A percentile compares a stretch with the other conserved stretches of the same genome.
These are phyloP conservation scores for Drosophila melanogaster DNA, from an alignment of 1,140 invertebrate genomes.

Conservation along the genomic window DNA sequence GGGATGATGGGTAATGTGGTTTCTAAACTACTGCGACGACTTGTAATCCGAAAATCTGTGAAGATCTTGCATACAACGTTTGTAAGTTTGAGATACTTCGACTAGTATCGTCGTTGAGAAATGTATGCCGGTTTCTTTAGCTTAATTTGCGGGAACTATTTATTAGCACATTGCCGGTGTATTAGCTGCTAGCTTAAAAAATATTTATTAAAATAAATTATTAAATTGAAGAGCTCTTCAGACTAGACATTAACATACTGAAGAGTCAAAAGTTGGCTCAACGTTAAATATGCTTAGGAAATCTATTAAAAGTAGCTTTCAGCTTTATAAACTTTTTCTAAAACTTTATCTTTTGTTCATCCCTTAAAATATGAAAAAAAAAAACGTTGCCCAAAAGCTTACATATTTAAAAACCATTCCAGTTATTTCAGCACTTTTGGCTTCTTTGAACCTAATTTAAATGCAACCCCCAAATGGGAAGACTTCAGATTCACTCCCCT, in stretches of 20 bases:
- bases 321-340: slow-evolving; percentile 15
- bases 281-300: slow-evolving; percentile 1
- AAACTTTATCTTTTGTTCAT: slow-evolving; percentile 8
- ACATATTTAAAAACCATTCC: slow-evolving; percentile 15
- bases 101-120: too few species aligned
- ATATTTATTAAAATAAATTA: too few species aligned
- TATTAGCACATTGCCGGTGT: too few species aligned
- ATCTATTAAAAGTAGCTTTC: slow-evolving; percentile 35
- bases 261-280: neutral
- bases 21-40: slow-evolving; percentile 5
- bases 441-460: slow-evolving; percentile 24
- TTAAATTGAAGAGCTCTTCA: too few species aligned
- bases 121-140: too few species aligned
- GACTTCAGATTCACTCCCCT: slow-evolving; percentile 2
- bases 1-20: slow-evolving; percentile 15
- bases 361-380: slow-evolving; percentile 28
- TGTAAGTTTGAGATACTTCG: neutral
- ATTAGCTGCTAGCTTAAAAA: too few species aligned
- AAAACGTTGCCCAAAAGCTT: slow-evolving; percentile 10
- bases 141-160: too few species aligned
- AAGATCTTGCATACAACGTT: neutral
- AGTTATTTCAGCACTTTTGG: slow-evolving; percentile 24
- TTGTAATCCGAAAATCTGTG: neutral
- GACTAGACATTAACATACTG: neutral
- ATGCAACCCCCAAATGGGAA: slow-evolving; percentile 29